A percentile compares a stretch with the other conserved stretches of the same genome.
These are phyloP conservation scores for Drymonia ruficornis DNA, from an alignment of 2,888 invertebrate genomes.

Conservation along the genomic window DNA sequence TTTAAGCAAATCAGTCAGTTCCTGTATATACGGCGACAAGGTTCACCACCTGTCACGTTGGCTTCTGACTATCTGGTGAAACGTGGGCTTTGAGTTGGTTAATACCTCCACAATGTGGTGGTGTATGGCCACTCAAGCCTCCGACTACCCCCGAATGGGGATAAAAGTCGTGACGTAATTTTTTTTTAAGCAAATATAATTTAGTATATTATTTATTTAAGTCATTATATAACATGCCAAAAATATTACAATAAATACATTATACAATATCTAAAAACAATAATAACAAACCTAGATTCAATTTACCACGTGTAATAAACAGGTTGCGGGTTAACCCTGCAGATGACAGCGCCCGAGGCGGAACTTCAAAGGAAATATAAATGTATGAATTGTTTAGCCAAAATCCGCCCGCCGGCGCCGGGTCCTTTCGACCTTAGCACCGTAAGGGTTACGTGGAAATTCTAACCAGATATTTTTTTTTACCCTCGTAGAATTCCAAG, in stretches of 20 bases:
- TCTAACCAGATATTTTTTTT: constrained; percentile 10
- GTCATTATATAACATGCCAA: too few species aligned
- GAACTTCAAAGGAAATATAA: constrained; percentile 80
- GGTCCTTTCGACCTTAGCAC: constrained; percentile 56
- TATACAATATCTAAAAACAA: constrained; percentile 17
- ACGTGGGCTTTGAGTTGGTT: too few species aligned
- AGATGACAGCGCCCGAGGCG: constrained; percentile 77
- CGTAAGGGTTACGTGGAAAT: constrained; percentile 46
- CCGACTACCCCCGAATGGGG: too few species aligned
- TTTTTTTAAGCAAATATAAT: too few species aligned
- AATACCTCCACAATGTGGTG: too few species aligned
- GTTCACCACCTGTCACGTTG: too few species aligned
- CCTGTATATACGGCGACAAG: too few species aligned
- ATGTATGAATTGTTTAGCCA: constrained; percentile 81
- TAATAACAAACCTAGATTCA: constrained; percentile 48
- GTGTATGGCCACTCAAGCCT: too few species aligned
- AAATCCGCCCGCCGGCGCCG: constrained; percentile 63
- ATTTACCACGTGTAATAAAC: constrained; percentile 69
- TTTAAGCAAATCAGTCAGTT: too few species aligned
- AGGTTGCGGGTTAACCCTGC: constrained; percentile 73
- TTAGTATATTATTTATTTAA: too few species aligned
- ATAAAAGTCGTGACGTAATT: too few species aligned
- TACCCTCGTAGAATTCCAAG: neutral
- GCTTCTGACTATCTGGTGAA: too few species aligned
- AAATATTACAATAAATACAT: neutral